phyloP scores from a whole-genome alignment of 2,797 vertebrate genomes.

The Limosa lapponica region DNA sequence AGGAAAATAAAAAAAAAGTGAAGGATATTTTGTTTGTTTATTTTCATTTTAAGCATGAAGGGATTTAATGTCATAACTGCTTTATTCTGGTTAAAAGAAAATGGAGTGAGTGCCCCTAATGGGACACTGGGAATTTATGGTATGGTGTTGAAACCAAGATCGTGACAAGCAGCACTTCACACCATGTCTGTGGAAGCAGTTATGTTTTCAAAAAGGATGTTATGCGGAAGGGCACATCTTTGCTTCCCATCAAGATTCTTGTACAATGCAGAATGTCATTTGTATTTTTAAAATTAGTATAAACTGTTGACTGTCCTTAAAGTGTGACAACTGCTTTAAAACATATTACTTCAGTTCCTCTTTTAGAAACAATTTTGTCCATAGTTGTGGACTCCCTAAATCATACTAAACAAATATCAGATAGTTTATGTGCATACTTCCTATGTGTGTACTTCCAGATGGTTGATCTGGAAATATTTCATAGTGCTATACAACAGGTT shows the following conservation, averaged over 20 bases:
- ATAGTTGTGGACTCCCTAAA: not conserved
- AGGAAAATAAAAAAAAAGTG: not conserved
- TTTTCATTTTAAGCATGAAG: not conserved
- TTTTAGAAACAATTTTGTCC: not conserved
- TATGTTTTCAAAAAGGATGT: conserved; percentile 19
- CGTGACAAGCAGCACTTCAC: conserved; percentile 34
- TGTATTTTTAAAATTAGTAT: not conserved
- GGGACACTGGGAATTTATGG: conserved; percentile 16
- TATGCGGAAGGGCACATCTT: not conserved
- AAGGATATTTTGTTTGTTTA: not conserved
- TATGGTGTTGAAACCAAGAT: conserved; percentile 61
- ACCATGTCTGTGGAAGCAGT: conserved; percentile 40
- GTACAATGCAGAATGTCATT: not conserved
- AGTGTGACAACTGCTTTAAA: not conserved
- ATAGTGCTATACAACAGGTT: not conserved
- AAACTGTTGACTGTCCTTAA: not conserved
- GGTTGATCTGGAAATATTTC: not conserved
- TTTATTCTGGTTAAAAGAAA: conserved; percentile 36
- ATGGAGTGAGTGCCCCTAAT: not conserved
- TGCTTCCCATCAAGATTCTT: conserved; percentile 25
- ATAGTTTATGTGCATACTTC: not conserved
- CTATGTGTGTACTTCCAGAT: not conserved
- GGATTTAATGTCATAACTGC: not conserved
- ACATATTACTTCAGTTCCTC: not conserved
- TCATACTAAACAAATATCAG: not conserved